These are phyloP conservation scores for Kryptolebias marmoratus DNA, from an alignment of 2,113 vertebrate genomes.

Conservation along the genomic window DNA sequence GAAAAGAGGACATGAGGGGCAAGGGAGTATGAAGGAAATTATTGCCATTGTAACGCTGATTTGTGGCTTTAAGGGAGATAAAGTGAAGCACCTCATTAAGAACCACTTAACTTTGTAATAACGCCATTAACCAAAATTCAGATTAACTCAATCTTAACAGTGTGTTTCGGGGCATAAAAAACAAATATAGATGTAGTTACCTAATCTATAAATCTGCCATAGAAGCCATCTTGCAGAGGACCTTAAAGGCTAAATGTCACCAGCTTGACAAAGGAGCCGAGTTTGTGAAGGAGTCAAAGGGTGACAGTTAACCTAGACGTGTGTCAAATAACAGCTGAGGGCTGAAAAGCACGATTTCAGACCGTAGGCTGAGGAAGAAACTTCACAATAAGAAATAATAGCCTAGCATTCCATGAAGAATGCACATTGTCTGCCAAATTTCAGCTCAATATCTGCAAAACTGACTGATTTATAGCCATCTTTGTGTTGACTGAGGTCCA, in stretches of 20 bases:
- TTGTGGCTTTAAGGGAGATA: conserved; percentile 17
- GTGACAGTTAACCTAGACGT: background rate
- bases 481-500: too few relatives aligned
- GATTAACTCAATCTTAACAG: background rate
- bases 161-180: background rate
- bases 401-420: too few relatives aligned
- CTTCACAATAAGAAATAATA: background rate
- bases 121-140: conserved; percentile 9
- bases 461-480: too few relatives aligned
- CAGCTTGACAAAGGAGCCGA: background rate
- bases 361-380: background rate
- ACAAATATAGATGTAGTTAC: background rate
- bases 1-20: conserved; percentile 11
- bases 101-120: background rate
- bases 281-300: background rate
- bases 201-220: background rate
- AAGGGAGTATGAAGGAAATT: conserved; percentile 4
- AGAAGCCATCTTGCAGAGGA: background rate
- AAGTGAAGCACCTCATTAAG: conserved; percentile 15
- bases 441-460: too few relatives aligned
- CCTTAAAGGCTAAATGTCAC: background rate
- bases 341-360: background rate
- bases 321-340: background rate
- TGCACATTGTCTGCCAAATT: too few relatives aligned
- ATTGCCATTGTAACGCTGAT: conserved; percentile 25